Evolutionary conservation across 2,797 vertebrate species (phyloP).

Genomic region (Micropoecilia bifurca): DNA sequence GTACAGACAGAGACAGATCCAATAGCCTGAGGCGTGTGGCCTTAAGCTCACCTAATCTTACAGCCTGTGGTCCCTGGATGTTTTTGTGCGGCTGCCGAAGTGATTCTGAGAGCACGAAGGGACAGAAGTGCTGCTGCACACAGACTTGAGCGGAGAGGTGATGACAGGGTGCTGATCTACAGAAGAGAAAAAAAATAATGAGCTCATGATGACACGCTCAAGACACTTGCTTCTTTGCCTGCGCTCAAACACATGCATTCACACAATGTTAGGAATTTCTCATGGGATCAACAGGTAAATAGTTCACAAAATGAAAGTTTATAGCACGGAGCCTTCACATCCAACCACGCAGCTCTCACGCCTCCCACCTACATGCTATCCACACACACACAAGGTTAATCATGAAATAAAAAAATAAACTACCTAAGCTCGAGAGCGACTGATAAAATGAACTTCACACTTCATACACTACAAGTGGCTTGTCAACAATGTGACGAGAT

Average conservation of each 20-base stretch:
- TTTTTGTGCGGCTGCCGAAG: slow-evolving; percentile 36
- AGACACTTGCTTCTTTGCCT: slow-evolving; percentile 55
- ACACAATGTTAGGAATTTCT: slow-evolving; percentile 60
- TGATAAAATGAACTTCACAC: slow-evolving; percentile 67
- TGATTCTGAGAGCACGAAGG: slow-evolving; percentile 53
- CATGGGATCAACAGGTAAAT: slow-evolving; percentile 62
- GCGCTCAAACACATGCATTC: slow-evolving; percentile 29
- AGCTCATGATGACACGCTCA: slow-evolving; percentile 76
- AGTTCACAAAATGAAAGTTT: slow-evolving; percentile 68
- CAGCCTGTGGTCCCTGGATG: slow-evolving; percentile 53
- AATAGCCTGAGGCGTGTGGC: slow-evolving; percentile 57
- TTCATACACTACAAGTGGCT: slow-evolving; percentile 60
- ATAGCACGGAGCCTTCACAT: slow-evolving; percentile 49
- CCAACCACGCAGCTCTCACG: slow-evolving; percentile 39
- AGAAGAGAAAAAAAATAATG: slow-evolving; percentile 85
- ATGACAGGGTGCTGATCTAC: slow-evolving; percentile 85
- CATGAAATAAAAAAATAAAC: slow-evolving; percentile 36
- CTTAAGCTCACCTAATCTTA: slow-evolving; percentile 70
- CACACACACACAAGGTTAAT: slow-evolving; percentile 42
- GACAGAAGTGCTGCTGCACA: slow-evolving; percentile 64
- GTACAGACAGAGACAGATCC: slow-evolving; percentile 47
- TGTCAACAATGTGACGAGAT: slow-evolving; percentile 54
- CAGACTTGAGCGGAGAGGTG: slow-evolving; percentile 62
- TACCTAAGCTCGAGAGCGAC: slow-evolving; percentile 74
- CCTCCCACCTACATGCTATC: slow-evolving; percentile 55